These are phyloP conservation scores for Tympanuchus pallidicinctus DNA, from an alignment of 2,113 vertebrate species.

Conservation along the genomic window DNA sequence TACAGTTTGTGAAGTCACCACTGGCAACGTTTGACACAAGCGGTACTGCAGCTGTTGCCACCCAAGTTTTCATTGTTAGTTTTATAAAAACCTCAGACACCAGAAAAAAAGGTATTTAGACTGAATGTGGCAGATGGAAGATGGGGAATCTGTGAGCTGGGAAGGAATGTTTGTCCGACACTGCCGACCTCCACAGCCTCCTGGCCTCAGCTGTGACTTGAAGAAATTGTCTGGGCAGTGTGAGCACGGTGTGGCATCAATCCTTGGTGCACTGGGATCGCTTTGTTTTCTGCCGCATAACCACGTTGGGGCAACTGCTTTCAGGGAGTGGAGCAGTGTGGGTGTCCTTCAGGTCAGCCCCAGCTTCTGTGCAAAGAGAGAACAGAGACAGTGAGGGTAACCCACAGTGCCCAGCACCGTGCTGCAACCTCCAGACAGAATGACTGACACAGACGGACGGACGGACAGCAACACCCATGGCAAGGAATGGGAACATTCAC, in stretches of 20 bases:
- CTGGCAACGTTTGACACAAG: constrained; percentile 62
- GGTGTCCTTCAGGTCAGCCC: constrained; percentile 61
- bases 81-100: constrained; percentile 72
- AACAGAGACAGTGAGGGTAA: constrained; percentile 27
- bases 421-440: not conserved
- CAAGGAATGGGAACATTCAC: not conserved
- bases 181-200: not conserved
- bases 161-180: constrained; percentile 16
- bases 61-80: constrained; percentile 4
- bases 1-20: constrained; percentile 77
- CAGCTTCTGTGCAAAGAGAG: constrained; percentile 72
- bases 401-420: not conserved
- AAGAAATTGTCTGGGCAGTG: constrained; percentile 34
- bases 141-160: not conserved
- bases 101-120: constrained; percentile 67
- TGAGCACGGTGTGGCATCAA: not conserved
- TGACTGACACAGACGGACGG: not conserved
- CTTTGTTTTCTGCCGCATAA: constrained; percentile 61
- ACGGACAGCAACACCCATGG: not conserved
- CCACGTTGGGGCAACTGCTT: constrained; percentile 27
- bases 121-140: constrained; percentile 40
- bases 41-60: constrained; percentile 63
- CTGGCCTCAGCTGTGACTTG: not conserved
- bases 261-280: constrained; percentile 50
- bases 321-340: constrained; percentile 44